These are phyloP conservation scores for Danio jaintianensis DNA, from an alignment of 2,797 vertebrate species.

Conservation along the genomic window DNA sequence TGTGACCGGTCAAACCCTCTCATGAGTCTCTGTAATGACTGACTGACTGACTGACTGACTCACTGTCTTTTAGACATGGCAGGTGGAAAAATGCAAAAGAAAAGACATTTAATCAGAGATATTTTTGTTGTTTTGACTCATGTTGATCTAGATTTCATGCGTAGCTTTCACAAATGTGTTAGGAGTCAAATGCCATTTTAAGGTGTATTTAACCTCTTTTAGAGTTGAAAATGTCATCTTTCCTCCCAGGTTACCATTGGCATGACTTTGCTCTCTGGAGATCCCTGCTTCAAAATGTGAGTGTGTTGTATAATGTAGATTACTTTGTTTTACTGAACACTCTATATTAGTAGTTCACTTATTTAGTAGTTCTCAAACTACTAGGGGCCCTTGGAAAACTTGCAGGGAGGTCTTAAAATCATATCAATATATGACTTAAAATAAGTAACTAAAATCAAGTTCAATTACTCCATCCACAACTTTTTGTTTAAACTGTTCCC, in stretches of 20 bases:
- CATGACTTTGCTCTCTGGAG: conserved; percentile 88
- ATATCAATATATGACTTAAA: neutral
- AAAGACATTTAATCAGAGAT: neutral
- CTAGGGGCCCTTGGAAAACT: neutral
- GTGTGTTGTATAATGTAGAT: conserved; percentile 59
- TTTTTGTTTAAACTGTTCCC: no score
- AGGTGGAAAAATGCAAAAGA: conserved; percentile 13
- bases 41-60: conserved; percentile 38
- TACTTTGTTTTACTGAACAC: neutral
- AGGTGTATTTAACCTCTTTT: conserved; percentile 2
- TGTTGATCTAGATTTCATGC: neutral
- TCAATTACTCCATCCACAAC: no score
- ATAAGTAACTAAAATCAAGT: neutral
- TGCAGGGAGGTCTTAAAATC: neutral
- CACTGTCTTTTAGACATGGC: conserved; percentile 32
- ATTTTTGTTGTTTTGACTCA: conserved; percentile 6
- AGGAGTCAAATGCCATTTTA: no score
- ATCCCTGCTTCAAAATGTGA: conserved; percentile 93
- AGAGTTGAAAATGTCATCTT: conserved; percentile 14
- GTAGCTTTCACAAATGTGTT: neutral
- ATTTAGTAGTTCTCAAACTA: neutral
- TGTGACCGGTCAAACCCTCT: conserved; percentile 33
- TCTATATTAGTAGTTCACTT: neutral
- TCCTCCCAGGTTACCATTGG: conserved; percentile 83
- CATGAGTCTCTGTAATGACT: conserved; percentile 17